Conservation (phyloP, 2,888 invertebrate genomes). For the Caenorhabditis plicata region DNA sequence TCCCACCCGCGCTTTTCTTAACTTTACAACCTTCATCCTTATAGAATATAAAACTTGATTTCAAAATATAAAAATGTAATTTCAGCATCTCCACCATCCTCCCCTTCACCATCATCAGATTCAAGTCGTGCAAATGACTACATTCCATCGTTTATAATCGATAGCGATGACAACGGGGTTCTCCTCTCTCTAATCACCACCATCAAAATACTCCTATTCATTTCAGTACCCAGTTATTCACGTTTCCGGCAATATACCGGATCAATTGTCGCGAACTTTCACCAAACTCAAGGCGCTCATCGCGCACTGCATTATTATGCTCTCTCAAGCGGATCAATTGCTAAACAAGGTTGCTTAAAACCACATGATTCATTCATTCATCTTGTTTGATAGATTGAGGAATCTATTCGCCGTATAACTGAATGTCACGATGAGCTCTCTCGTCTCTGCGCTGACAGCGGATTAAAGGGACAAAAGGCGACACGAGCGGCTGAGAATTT, state of each 20-base stretch:
- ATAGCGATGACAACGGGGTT: conserved; percentile 49
- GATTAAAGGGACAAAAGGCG: conserved; percentile 70
- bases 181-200: neutral
- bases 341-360: conserved; percentile 38
- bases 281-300: conserved; percentile 54
- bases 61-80: neutral
- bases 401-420: conserved; percentile 57
- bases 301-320: conserved; percentile 41
- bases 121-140: conserved; percentile 7
- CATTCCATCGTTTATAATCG: conserved; percentile 46
- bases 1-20: no score
- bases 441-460: conserved; percentile 67
- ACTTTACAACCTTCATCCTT: neutral
- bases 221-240: conserved; percentile 53
- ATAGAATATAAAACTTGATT: neutral
- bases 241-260: conserved; percentile 54
- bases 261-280: conserved; percentile 59
- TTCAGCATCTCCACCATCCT: conserved; percentile 53
- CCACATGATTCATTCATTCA: neutral
- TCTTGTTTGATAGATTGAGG: conserved; percentile 54
- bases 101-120: conserved; percentile 34
- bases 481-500: conserved; percentile 47
- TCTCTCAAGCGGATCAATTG: conserved; percentile 46
- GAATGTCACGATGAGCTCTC: conserved; percentile 69
- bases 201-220: neutral